These are phyloP conservation scores for Galeruca laticollis DNA, from an alignment of 2,888 invertebrate species.

Conservation along the genomic window DNA sequence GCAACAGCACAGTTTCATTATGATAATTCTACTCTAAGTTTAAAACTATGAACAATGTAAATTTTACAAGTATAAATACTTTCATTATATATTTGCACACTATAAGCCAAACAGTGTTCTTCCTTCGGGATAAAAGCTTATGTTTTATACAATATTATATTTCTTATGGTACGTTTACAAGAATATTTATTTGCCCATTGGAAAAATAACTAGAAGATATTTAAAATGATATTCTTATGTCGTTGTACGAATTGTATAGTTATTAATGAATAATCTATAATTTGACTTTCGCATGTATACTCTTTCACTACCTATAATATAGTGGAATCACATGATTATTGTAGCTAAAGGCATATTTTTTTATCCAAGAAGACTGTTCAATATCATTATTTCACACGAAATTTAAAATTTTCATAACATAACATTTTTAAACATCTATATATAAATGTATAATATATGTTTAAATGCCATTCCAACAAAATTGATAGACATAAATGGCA, in stretches of 20 bases:
- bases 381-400: conserved; percentile 15
- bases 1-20: too few species aligned
- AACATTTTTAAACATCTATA: conserved; percentile 18
- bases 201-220: background rate
- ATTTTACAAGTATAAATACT: background rate
- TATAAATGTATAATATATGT: conserved; percentile 3
- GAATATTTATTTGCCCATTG: conserved; percentile 5
- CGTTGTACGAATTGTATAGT: conserved; percentile 7
- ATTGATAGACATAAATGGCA: conserved; percentile 40
- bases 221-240: conserved; percentile 5
- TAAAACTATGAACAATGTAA: background rate
- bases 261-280: conserved; percentile 4
- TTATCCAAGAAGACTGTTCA: conserved; percentile 9
- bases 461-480: conserved; percentile 39
- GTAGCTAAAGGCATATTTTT: conserved; percentile 24
- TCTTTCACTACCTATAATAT: background rate
- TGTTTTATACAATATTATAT: background rate
- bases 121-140: conserved; percentile 1
- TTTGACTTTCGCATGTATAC: background rate
- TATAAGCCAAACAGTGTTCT: background rate
- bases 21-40: background rate
- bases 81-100: background rate
- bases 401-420: conserved; percentile 19
- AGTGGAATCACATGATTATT: conserved; percentile 15
- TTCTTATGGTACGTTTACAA: conserved; percentile 7